phyloP scores from a whole-genome alignment of 2,113 vertebrate genomes.

The Phalacrocorax aristotelis region DNA sequence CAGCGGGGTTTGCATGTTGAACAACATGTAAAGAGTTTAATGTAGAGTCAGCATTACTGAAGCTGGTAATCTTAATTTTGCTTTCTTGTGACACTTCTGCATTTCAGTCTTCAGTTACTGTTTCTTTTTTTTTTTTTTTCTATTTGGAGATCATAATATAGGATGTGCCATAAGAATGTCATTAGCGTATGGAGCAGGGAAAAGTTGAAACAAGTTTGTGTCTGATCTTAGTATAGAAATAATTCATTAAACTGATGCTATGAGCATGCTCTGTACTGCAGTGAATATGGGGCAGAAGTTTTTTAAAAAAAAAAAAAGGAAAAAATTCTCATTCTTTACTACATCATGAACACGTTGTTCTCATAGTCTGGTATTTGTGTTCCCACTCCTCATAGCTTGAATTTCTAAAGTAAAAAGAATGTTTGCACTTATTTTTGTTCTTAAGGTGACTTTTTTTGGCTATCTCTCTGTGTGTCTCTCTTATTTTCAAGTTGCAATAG shows the following conservation, averaged over 20 bases:
- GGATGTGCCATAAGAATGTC: conserved; percentile 61
- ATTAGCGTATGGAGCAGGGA: conserved; percentile 16
- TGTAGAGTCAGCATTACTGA: conserved; percentile 46
- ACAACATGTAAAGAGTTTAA: conserved; percentile 50
- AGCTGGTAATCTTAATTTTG: conserved; percentile 54
- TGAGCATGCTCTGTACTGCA: conserved; percentile 52
- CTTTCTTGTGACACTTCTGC: conserved; percentile 46
- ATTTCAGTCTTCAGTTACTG: conserved; percentile 51
- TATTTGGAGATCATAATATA: conserved; percentile 15
- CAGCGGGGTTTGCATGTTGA: conserved; percentile 51
- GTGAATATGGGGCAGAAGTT: conserved; percentile 46
- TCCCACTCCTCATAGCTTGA: conserved; percentile 59
- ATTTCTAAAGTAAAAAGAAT: conserved; percentile 62
- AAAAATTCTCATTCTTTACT: conserved; percentile 20
- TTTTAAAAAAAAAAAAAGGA: background rate
- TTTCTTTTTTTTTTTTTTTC: background rate
- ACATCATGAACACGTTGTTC: conserved; percentile 36
- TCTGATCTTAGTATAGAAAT: conserved; percentile 51
- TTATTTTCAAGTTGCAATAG: conserved; percentile 60
- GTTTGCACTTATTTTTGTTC: conserved; percentile 76
- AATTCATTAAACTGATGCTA: conserved; percentile 36
- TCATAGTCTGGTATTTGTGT: conserved; percentile 54
- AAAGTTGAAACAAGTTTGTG: conserved; percentile 41
- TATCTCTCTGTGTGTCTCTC: conserved; percentile 11
- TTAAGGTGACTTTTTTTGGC: conserved; percentile 55